Conservation (phyloP, 1,140 invertebrate species). For the Neotoxoptera formosana region DNA sequence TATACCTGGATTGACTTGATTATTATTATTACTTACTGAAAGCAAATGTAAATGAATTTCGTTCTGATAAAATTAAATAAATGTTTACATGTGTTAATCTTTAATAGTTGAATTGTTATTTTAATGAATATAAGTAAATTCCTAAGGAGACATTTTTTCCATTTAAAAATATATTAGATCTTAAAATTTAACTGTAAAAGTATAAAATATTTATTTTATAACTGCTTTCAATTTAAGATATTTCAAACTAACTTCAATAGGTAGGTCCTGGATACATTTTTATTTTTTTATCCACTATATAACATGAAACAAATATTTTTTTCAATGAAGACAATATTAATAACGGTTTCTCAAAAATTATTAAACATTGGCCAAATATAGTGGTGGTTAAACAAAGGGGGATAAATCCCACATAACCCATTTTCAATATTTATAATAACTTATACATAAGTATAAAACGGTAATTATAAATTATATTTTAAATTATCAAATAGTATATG, state of each 20-base stretch:
- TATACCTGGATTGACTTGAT: neutral
- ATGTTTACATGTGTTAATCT: neutral
- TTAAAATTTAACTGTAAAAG: neutral
- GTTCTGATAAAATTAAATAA: neutral
- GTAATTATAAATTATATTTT: too few species aligned
- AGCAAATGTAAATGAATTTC: neutral
- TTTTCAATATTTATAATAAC: too few species aligned
- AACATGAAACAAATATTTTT: too few species aligned
- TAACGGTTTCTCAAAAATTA: too few species aligned
- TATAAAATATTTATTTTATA: neutral
- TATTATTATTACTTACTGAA: neutral
- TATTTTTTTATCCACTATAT: neutral
- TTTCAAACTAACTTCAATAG: neutral
- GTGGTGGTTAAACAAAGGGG: too few species aligned
- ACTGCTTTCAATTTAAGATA: neutral
- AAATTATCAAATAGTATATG: too few species aligned
- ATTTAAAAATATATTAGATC: neutral
- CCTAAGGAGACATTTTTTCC: neutral
- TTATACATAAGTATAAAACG: too few species aligned
- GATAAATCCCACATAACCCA: too few species aligned
- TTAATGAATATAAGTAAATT: neutral
- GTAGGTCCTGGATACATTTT: neutral
- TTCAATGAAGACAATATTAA: too few species aligned
- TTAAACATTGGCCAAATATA: too few species aligned
- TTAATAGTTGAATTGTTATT: neutral